Evolutionary conservation across 2,888 invertebrate species (phyloP), one percentile per base, ranked within the genome.

Genomic region (Magallana nippona): DNA sequence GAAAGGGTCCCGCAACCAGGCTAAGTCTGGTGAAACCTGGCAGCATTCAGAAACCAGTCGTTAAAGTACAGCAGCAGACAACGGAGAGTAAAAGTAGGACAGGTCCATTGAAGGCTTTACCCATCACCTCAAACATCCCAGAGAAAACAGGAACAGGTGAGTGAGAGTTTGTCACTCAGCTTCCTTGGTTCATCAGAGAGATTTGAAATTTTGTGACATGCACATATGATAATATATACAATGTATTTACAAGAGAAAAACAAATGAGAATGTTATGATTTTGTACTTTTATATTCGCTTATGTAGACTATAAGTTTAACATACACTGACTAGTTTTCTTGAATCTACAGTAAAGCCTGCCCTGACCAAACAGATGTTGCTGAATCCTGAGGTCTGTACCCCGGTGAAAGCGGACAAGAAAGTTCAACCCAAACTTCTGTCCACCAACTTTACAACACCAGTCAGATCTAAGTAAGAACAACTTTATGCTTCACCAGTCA

Each of bases 351-450:
- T 27, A 71, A 71, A 71, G 15, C 71, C 71, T 27, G 71, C 32
- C 71, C 32, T 71, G 22, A 44, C 44, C 78, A 78, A 55, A n/a
- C 78, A 78, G 78, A 78, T 55, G 55, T 19, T 78, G 78, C 19
- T 55, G n/a, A 44, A 55, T n/a, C 55, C 15, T 13, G 78, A 62
- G 32, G 27, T 81, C 15, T 81, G 82, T 44, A 91, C 90, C 10
- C 91, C 91, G 62, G 87, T 88, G 10, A 89, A 89, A 80, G 85
- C 55, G 55, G 89, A 90, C 44, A 90, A 89, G 58, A 58, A 62
- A 57, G 87, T 88, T 3, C 86, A 88, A 62, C 88, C 88, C 11
- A 89, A 87, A 79, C 79, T 83, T 0, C 77, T 89, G 78, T 89
- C 89, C 1, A 82, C 84, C 10, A 88, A 87, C 77, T 88, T 90